phyloP scores from a whole-genome alignment of 2,113 vertebrate species.

The Marmota flaviventris region DNA sequence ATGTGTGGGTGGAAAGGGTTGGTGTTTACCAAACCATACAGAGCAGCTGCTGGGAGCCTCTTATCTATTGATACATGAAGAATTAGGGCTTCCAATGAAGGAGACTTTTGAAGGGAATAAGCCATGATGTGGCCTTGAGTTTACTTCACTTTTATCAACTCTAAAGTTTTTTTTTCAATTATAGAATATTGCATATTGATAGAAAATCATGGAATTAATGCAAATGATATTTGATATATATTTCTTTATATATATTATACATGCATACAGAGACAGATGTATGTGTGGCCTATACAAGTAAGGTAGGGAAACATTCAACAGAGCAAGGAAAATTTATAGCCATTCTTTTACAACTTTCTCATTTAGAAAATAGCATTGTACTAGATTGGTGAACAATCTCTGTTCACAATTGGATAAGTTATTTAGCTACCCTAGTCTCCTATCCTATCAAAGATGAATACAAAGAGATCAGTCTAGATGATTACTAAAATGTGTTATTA shows the following conservation, averaged over 20 bases:
- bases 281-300: not conserved
- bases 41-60: not conserved
- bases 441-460: not conserved
- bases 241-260: not conserved
- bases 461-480: not conserved
- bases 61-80: not conserved
- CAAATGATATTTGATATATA: not conserved
- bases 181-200: not conserved
- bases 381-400: not conserved
- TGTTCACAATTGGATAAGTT: not conserved
- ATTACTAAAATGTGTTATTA: not conserved
- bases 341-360: not conserved
- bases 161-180: not conserved
- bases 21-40: accelerated
- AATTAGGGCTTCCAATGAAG: not conserved
- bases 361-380: not conserved
- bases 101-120: not conserved
- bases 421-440: not conserved
- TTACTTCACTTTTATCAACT: not conserved
- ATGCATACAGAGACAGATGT: not conserved
- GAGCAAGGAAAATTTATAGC: not conserved
- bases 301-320: not conserved
- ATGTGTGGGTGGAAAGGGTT: accelerated
- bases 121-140: not conserved
- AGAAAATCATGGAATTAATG: not conserved